phyloP scores from a whole-genome alignment of 1,140 invertebrate species.

The Macrobrachium nipponense region DNA sequence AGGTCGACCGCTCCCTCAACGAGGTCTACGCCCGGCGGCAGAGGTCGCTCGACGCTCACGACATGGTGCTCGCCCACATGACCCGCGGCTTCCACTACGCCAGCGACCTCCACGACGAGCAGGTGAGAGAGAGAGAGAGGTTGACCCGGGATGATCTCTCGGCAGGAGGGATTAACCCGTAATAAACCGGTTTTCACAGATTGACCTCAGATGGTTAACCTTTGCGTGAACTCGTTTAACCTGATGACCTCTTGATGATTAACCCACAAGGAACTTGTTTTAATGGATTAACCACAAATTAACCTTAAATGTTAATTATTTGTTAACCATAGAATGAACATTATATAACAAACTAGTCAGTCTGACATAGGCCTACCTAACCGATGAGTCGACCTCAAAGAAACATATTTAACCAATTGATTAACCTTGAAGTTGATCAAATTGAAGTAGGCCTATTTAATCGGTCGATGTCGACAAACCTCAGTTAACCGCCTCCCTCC shows the following conservation, averaged over 20 bases:
- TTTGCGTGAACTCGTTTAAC: too few relatives aligned
- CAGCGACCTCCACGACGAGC: conserved; percentile 67
- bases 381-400: neutral
- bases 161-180: neutral
- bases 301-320: too few relatives aligned
- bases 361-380: neutral
- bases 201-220: neutral
- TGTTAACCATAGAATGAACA: too few relatives aligned
- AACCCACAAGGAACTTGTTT: too few relatives aligned
- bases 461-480: too few relatives aligned
- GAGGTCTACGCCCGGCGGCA: conserved; percentile 48
- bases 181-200: conserved; percentile 49
- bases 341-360: too few relatives aligned
- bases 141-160: too few relatives aligned
- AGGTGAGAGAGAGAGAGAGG: conserved; percentile 52
- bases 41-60: conserved; percentile 43
- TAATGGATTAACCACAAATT: too few relatives aligned
- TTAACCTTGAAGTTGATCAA: too few relatives aligned
- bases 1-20: conserved; percentile 7
- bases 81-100: conserved; percentile 67
- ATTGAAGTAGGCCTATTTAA: too few relatives aligned
- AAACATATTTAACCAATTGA: neutral
- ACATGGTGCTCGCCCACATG: conserved; percentile 68
- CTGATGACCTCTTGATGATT: too few relatives aligned
- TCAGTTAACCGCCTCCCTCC: neutral